These are phyloP conservation scores for Cyphotilapia sp. DNA, from an alignment of 2,113 vertebrate genomes.

Conservation along the genomic window DNA sequence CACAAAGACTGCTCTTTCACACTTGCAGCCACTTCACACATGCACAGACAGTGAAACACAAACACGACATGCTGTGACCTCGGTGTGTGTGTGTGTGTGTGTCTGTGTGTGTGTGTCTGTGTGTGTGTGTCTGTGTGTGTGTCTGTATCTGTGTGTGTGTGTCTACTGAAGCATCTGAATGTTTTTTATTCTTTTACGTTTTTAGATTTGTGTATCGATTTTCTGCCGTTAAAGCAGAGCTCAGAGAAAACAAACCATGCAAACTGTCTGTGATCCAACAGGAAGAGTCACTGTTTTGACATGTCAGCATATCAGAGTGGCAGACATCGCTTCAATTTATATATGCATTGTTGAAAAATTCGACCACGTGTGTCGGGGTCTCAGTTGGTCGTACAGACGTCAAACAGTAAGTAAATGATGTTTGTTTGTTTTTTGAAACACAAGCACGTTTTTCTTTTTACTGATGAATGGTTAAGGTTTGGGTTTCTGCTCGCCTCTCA, in stretches of 20 bases:
- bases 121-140: background rate
- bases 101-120: background rate
- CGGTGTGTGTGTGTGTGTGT: background rate
- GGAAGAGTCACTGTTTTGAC: background rate
- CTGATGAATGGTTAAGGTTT: background rate
- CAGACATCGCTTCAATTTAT: background rate
- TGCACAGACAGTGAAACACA: background rate
- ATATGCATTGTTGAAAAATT: background rate
- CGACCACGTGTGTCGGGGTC: background rate
- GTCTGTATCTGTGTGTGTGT: rapidly evolving
- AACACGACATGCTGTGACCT: background rate
- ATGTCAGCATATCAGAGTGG: background rate
- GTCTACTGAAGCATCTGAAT: background rate
- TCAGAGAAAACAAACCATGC: background rate
- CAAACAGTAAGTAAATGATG: background rate
- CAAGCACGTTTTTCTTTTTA: background rate
- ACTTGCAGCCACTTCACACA: constrained; percentile 43
- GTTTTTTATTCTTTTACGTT: background rate
- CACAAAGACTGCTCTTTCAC: constrained; percentile 21
- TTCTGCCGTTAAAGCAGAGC: background rate
- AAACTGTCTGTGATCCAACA: background rate
- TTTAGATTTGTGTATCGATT: background rate
- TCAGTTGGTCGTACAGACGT: background rate
- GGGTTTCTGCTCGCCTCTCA: background rate
- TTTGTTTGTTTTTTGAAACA: background rate